Evolutionary conservation across 2,888 invertebrate genomes (phyloP), one percentile per base, ranked within the genome.

Genomic region (Cryptus armator): DNA sequence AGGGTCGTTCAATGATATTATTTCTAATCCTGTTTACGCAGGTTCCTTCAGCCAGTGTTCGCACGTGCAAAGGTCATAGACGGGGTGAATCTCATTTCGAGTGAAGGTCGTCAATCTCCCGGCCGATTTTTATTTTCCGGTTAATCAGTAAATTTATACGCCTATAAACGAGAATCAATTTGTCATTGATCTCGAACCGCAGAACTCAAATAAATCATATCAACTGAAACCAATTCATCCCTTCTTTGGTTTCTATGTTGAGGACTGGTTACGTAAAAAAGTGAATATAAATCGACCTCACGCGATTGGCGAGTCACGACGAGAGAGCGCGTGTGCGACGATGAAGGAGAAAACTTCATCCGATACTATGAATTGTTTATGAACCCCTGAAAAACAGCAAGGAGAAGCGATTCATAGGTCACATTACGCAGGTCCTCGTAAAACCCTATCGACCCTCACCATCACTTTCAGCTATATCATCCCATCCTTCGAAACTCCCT

Each of bases 291-390:
- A 59, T 59, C 24, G 12, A 12, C 29, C 59, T 29, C 32, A n/a
- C 24, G 24, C 24, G 24, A 24, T 24, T 24, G 24, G 29, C 59
- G 29, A 14, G 12, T 14, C 37, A 59, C 4, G 14, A 0, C 29
- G 29, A 5, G 29, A 5, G 12, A 29, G 29, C 29, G 24, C 19
- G 12, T 24, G 59, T 24, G 24, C 29, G 29, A 12, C 59, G 29
- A 29, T 59, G 12, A 14, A 59, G 29, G 29, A 12, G 14, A 29
- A 29, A 53, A 32, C 62, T 62, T 72, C 24, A 62, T 72, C 62
- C 44, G 59, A 46, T 62, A 74, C 46, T 6, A 62, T 62, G 74
- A 74, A 62, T 62, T 74, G 74, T 62, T 74, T 46, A 74, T 74
- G 74, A 74, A 74, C 46, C 37, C 62, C 46, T 46, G 62, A 74